These are phyloP conservation scores for Menidia menidia DNA, from an alignment of 2,797 vertebrate genomes.

Conservation along the genomic window DNA sequence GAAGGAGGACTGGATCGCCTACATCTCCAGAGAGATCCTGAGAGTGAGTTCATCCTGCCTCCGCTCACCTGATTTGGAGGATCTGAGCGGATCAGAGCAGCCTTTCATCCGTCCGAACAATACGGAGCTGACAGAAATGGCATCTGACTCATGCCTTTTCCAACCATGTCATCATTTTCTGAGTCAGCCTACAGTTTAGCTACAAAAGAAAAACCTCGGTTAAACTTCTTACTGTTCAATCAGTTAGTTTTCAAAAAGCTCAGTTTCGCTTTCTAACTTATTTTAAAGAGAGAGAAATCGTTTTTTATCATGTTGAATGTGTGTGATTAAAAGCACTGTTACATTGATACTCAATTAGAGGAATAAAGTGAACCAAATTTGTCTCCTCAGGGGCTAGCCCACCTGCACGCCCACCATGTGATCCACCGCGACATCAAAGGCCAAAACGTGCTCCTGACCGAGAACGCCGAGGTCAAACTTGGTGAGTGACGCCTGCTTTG, in stretches of 20 bases:
- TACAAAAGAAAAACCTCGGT: too few relatives aligned
- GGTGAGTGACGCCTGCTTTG: conserved; percentile 73
- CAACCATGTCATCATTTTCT: too few relatives aligned
- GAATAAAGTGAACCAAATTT: not conserved
- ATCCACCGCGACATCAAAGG: conserved; percentile 98
- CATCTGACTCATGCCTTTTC: too few relatives aligned
- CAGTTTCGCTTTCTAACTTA: too few relatives aligned
- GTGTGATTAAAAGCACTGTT: too few relatives aligned
- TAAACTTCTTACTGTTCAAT: too few relatives aligned
- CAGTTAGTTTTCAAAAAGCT: too few relatives aligned
- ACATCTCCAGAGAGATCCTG: conserved; percentile 93
- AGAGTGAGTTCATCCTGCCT: conserved; percentile 75
- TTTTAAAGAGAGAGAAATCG: too few relatives aligned
- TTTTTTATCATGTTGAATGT: too few relatives aligned
- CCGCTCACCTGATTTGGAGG: not conserved
- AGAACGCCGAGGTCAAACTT: conserved; percentile 96
- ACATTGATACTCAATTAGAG: not conserved
- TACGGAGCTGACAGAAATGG: not conserved
- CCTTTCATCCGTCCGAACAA: not conserved
- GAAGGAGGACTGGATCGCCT: conserved; percentile 93
- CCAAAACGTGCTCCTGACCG: conserved; percentile 94
- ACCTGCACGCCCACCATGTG: conserved; percentile 95
- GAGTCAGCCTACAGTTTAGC: too few relatives aligned
- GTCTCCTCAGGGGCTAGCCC: conserved; percentile 88
- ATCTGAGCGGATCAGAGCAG: not conserved